A percentile compares a stretch with the other conserved stretches of the same genome.
phyloP scores from a whole-genome alignment of 1,140 invertebrate species.

The Neodiprion virginianus region DNA sequence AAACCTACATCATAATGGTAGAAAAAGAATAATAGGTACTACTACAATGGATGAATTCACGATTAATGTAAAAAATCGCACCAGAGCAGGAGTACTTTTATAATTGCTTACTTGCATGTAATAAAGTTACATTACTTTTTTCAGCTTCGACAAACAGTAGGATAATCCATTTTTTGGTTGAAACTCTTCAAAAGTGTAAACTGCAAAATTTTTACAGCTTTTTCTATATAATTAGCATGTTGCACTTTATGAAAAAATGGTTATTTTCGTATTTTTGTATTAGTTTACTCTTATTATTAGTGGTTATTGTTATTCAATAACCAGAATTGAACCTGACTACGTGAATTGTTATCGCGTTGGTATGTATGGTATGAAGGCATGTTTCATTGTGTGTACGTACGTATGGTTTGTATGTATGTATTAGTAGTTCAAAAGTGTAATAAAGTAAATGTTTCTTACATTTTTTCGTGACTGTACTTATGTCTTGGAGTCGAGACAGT shows the following conservation, averaged over 20 bases:
- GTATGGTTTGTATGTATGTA: not conserved
- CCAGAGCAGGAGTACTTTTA: not conserved
- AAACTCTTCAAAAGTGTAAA: too few species aligned
- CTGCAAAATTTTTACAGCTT: too few species aligned
- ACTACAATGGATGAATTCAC: too few species aligned
- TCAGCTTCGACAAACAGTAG: not conserved
- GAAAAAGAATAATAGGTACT: too few species aligned
- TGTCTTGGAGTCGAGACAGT: slow-evolving; percentile 13
- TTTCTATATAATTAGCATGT: too few species aligned
- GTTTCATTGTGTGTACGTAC: not conserved
- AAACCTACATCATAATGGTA: too few species aligned
- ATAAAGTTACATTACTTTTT: not conserved
- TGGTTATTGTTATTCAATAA: slow-evolving; percentile 1
- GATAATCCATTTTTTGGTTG: not conserved
- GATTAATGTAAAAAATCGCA: not conserved
- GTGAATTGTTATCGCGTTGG: not conserved
- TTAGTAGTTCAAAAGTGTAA: slow-evolving; percentile 4
- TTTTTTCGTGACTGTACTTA: slow-evolving; percentile 13
- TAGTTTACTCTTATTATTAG: not conserved
- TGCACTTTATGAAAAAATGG: not conserved
- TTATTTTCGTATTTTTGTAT: slow-evolving; percentile 4
- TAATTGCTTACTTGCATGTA: not conserved
- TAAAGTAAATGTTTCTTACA: not conserved
- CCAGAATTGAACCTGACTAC: not conserved
- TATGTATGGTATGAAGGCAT: not conserved